These are phyloP conservation scores for Hippoglossus stenolepis DNA, from an alignment of 2,113 vertebrate species.

Conservation along the genomic window DNA sequence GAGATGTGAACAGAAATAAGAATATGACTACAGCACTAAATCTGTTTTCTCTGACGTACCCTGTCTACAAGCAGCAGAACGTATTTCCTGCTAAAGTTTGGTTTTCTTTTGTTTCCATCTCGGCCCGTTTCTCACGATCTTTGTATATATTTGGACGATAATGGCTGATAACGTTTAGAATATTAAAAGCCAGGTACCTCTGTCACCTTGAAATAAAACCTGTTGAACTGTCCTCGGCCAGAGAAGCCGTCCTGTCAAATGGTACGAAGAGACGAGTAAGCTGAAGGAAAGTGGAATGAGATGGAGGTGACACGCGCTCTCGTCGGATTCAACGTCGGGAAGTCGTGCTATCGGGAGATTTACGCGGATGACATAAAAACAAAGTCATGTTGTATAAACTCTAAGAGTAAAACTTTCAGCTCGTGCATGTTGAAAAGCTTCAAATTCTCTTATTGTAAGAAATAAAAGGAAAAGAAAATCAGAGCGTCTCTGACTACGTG, in stretches of 20 bases:
- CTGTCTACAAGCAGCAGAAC: too few relatives aligned
- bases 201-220: background rate
- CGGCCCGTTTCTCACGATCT: too few relatives aligned
- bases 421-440: constrained; percentile 65
- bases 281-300: constrained; percentile 14
- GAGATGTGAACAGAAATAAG: too few relatives aligned
- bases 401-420: constrained; percentile 71
- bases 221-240: background rate
- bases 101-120: too few relatives aligned
- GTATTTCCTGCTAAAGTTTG: too few relatives aligned
- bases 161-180: background rate
- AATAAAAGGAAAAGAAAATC: constrained; percentile 16
- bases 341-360: constrained; percentile 56
- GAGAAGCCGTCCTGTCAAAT: background rate
- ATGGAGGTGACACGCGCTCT: constrained; percentile 9
- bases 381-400: constrained; percentile 52
- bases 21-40: too few relatives aligned
- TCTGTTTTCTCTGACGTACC: too few relatives aligned
- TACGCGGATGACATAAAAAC: constrained; percentile 29
- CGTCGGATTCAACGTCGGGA: constrained; percentile 29
- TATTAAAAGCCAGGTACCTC: background rate
- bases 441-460: constrained; percentile 46
- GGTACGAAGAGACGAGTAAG: constrained; percentile 9
- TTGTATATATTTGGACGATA: too few relatives aligned
- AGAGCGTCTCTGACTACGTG: constrained; percentile 58